Percentiles rank a stretch among this genome's conserved stretches.
Conservation (phyloP, 2,888 invertebrate genomes). For the Drosophila parthenogenetica region DNA sequence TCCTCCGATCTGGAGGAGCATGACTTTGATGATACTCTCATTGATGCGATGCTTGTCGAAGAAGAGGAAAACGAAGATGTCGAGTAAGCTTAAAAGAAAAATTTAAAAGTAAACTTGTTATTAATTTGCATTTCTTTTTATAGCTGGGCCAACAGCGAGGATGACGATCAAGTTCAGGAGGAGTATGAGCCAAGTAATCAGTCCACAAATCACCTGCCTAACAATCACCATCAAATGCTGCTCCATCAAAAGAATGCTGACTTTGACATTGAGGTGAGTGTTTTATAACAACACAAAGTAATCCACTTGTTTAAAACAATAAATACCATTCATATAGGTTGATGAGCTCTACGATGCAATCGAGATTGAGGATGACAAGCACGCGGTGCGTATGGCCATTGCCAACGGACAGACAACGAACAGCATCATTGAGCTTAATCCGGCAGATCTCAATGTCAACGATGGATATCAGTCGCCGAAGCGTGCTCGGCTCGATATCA, state of each 20-base stretch:
- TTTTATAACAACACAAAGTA: too few relatives aligned
- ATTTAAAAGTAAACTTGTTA: not conserved
- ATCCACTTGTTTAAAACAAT: not conserved
- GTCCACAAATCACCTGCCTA: slow-evolving; percentile 49
- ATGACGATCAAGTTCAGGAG: slow-evolving; percentile 57
- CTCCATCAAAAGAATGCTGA: slow-evolving; percentile 85
- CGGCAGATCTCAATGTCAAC: slow-evolving; percentile 86
- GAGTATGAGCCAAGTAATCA: slow-evolving; percentile 43
- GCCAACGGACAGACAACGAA: slow-evolving; percentile 83
- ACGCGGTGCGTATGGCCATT: slow-evolving; percentile 75
- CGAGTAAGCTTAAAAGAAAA: slow-evolving; percentile 67
- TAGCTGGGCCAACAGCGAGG: slow-evolving; percentile 55
- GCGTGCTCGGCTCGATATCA: slow-evolving; percentile 83
- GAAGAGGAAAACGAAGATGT: slow-evolving; percentile 86
- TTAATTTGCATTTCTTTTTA: not conserved
- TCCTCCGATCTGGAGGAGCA: slow-evolving; percentile 87
- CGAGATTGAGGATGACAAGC: slow-evolving; percentile 88
- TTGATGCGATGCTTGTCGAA: slow-evolving; percentile 85
- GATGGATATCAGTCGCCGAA: slow-evolving; percentile 85
- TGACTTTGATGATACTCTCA: slow-evolving; percentile 86
- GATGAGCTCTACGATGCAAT: slow-evolving; percentile 90
- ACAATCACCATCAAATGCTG: slow-evolving; percentile 53
- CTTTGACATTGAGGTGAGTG: slow-evolving; percentile 87
- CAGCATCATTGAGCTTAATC: slow-evolving; percentile 86
- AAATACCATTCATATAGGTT: slow-evolving; percentile 85